Evolutionary conservation across 2,888 invertebrate species (phyloP), one percentile per base, ranked within the genome.

Genomic region (Drosophila mettleri): DNA sequence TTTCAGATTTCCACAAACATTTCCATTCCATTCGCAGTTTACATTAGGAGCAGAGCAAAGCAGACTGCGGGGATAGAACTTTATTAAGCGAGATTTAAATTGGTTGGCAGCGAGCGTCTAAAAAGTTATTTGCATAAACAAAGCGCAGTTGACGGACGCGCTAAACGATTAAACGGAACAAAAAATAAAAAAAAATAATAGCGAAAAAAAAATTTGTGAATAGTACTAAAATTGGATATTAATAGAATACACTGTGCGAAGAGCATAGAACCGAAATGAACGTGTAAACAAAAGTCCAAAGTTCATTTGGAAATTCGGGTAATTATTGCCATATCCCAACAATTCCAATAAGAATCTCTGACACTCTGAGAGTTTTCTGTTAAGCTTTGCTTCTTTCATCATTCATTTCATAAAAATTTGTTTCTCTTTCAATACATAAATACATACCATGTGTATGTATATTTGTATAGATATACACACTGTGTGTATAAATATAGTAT

Each of bases 111-210:
- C 69, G 55, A 59, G 46, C 59, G 57, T 53, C 54, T 62, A 69
- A 69, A 69, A 65, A 67, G 58, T 78, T 69, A 60, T 78, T 70
- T 74, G 63, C 57, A 63, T 74, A 66, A 73, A 69, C 78, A 73
- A 78, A 78, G 78, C 69, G 45, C 62, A 77, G 78, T 73, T 73
- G 78, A 63, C 54, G 62, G 62, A 77, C 69, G 58, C 77, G 68
- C 58, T 43, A 46, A 72, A 60, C 70, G 76, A 59, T 52, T 70
- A 39, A 53, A 49, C 51, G 52, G 38, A 38, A 52, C 12, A 18
- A 38, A 38, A 20, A 34, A 27, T 31, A 49, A 51, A 3, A 22
- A 20, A 22, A 49, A 43, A 45, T 36, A 4, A 75, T 63, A 16
- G 20, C 46, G 43, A 60, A 46, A 45, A 57, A 45, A n/a, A 43